Percentiles rank a stretch among this genome's conserved stretches.
Conservation (phyloP, 2,113 vertebrate genomes). For the Macroglossus sobrinus region DNA sequence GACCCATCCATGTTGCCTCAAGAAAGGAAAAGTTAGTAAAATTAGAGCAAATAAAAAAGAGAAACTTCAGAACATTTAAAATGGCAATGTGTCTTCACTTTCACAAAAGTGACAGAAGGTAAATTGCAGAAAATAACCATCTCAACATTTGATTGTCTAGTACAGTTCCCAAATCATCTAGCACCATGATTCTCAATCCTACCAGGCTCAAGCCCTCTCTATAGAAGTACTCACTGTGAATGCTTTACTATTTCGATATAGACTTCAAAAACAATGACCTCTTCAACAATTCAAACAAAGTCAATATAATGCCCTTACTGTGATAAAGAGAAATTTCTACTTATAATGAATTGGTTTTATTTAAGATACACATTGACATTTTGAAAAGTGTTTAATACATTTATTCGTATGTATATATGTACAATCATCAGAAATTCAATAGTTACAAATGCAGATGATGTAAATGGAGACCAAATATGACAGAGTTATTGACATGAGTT, state of each 20-base stretch:
- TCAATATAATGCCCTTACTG: neutral
- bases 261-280: neutral
- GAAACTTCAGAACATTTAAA: neutral
- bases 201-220: neutral
- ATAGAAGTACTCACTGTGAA: neutral
- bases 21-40: neutral
- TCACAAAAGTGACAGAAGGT: neutral
- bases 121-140: constrained; percentile 5
- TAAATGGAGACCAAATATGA: neutral
- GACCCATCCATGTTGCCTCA: neutral
- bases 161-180: neutral
- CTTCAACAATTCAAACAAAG: neutral
- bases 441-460: neutral
- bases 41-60: neutral
- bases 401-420: neutral
- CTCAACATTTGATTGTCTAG: neutral
- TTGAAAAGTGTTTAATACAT: neutral
- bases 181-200: neutral
- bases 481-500: neutral
- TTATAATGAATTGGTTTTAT: neutral
- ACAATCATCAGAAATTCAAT: neutral
- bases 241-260: neutral
- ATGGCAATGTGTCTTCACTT: neutral
- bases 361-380: neutral
- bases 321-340: neutral